A percentile compares a stretch with the other conserved stretches of the same genome.
Evolutionary conservation across 1,140 invertebrate species (phyloP).

Genomic region (Hyphantria cunea): DNA sequence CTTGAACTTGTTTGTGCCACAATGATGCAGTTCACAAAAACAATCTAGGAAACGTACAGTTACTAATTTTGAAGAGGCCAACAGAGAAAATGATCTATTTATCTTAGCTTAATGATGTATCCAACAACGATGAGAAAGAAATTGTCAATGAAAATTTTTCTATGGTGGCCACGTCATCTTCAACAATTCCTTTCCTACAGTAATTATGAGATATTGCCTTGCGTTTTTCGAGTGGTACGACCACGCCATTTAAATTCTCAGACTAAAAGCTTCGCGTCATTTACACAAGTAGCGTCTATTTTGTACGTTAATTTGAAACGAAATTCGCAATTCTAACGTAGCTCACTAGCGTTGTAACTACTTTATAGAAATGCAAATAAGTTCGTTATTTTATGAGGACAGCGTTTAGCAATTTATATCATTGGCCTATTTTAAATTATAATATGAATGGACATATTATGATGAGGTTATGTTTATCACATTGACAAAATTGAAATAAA

Average conservation of each 20-base stretch:
- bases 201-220: neutral
- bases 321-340: neutral
- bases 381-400: neutral
- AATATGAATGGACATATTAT: too few species aligned
- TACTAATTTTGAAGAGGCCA: too few species aligned
- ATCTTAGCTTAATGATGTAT: too few species aligned
- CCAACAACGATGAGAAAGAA: neutral
- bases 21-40: too few species aligned
- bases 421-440: too few species aligned
- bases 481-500: too few species aligned
- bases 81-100: too few species aligned
- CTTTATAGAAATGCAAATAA: neutral
- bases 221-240: neutral
- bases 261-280: conserved; percentile 24
- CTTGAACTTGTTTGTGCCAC: too few species aligned
- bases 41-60: too few species aligned
- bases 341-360: neutral
- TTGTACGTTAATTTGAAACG: neutral
- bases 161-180: neutral
- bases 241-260: conserved; percentile 17
- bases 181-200: neutral
- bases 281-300: conserved; percentile 7
- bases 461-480: too few species aligned
- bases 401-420: neutral
- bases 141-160: neutral